These are phyloP conservation scores for Sphenopsis melanotis DNA, from an alignment of 2,797 vertebrate species.

Conservation along the genomic window DNA sequence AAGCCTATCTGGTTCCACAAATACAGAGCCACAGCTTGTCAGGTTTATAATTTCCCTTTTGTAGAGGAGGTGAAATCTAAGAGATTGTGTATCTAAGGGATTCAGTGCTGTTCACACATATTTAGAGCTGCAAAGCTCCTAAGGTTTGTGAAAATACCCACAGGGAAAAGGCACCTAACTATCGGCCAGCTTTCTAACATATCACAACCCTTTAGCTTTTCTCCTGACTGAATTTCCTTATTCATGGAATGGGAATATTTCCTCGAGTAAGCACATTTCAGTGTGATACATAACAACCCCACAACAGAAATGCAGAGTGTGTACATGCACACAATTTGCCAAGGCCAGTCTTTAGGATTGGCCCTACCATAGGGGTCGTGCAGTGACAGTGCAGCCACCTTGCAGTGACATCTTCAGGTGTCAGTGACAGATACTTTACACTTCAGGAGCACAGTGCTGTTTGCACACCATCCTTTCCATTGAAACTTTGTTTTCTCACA, in stretches of 20 bases:
- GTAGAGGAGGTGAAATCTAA: neutral
- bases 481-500: neutral
- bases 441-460: neutral
- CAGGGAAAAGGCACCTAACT: neutral
- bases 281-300: fast-evolving
- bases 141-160: neutral
- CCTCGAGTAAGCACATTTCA: neutral
- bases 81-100: neutral
- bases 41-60: neutral
- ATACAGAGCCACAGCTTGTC: neutral
- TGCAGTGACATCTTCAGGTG: neutral
- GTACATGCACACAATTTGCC: neutral
- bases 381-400: neutral
- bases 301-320: neutral
- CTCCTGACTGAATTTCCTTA: neutral
- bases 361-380: neutral
- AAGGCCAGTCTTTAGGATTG: neutral
- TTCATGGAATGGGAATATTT: neutral
- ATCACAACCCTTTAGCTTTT: neutral
- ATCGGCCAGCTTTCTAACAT: neutral
- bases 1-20: neutral
- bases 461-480: neutral
- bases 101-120: neutral
- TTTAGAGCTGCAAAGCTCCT: neutral
- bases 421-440: neutral